Evolutionary conservation across 1,140 invertebrate genomes (phyloP), one percentile per base, ranked within the genome.

Genomic region (Bradysia coprophila): DNA sequence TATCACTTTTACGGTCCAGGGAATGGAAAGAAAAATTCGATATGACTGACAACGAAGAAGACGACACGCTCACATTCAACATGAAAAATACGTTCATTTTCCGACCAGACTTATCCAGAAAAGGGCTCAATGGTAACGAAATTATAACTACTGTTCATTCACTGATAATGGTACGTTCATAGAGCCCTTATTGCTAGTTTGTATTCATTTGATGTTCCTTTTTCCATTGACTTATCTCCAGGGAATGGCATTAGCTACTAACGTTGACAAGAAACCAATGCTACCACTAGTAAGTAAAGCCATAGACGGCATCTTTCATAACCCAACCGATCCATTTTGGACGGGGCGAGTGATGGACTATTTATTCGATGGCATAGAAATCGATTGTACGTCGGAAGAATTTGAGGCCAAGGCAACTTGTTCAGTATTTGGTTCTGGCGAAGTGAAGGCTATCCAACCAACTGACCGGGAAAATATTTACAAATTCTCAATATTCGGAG

Each of bases 1-100:
- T 2, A 15, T 37, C 8, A 37, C 18, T 37, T 44, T 22, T 8
- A 2, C 13, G 28, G 51, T 50, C 18, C 43, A 83, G 82, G 18
- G 78, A 84, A 65, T 80, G 73, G 68, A 84, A 83, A 54, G 68
- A 78, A 48, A 86, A 85, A 61, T 68, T 76, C 6, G 69, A 82
- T 49, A 49, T 81, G 1, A 65, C 66, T 22, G 82, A 86, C 47
- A 62, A 73, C 46, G 71, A 72, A 3, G 67, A 67, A 3, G 72
- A 76, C 33, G 81, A 86, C 49, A 76, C 76, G 0, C 68, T 85
- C 1, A 70, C 68, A 1, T 85, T 75, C 50, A 73, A 6, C 4
- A 16, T 18, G 3, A 38, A 10, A 18, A 19, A 38, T 10, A 38
- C n/a, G 0, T 75, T 65, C 53, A 48, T 54, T 11, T 69, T 65